These are phyloP conservation scores for Pemphredon lugubris DNA, from an alignment of 2,888 invertebrate species.

Conservation along the genomic window DNA sequence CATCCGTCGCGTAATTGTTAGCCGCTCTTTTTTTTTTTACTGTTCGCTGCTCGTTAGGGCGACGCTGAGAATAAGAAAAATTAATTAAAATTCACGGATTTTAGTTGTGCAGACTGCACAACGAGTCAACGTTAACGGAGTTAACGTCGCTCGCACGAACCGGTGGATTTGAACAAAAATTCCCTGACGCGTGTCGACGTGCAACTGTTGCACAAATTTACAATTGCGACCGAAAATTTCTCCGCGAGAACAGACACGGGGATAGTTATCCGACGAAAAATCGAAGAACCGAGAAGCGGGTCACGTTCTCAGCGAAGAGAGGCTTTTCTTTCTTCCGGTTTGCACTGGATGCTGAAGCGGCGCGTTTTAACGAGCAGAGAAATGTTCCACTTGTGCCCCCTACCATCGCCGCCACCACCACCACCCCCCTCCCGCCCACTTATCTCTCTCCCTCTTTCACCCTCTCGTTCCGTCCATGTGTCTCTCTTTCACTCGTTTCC, in stretches of 20 bases:
- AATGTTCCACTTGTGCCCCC: conserved; percentile 54
- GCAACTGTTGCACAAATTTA: conserved; percentile 5
- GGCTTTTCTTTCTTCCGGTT: conserved; percentile 53
- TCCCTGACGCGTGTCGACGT: not conserved
- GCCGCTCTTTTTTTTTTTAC: too few relatives aligned
- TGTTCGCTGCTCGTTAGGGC: too few relatives aligned
- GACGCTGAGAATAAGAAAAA: too few relatives aligned
- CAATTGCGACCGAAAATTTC: not conserved
- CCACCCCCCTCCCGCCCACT: not conserved
- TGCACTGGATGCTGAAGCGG: conserved; percentile 56
- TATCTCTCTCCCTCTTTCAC: conserved; percentile 18
- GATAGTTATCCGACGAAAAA: conserved; percentile 43
- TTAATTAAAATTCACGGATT: too few relatives aligned
- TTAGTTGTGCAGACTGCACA: too few relatives aligned
- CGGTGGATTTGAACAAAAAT: too few relatives aligned
- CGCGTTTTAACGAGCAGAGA: conserved; percentile 61
- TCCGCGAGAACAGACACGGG: conserved; percentile 30
- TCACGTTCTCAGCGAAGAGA: conserved; percentile 48
- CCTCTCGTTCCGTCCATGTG: conserved; percentile 42
- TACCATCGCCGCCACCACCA: too few relatives aligned
- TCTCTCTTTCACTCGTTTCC: conserved; percentile 51
- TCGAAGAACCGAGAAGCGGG: conserved; percentile 51
- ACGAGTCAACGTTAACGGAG: too few relatives aligned
- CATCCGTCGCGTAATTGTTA: too few relatives aligned
- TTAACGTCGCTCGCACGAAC: too few relatives aligned